Evolutionary conservation across 1,140 invertebrate genomes (phyloP), one percentile per base, ranked within the genome.

Genomic region (Theocolax elegans): DNA sequence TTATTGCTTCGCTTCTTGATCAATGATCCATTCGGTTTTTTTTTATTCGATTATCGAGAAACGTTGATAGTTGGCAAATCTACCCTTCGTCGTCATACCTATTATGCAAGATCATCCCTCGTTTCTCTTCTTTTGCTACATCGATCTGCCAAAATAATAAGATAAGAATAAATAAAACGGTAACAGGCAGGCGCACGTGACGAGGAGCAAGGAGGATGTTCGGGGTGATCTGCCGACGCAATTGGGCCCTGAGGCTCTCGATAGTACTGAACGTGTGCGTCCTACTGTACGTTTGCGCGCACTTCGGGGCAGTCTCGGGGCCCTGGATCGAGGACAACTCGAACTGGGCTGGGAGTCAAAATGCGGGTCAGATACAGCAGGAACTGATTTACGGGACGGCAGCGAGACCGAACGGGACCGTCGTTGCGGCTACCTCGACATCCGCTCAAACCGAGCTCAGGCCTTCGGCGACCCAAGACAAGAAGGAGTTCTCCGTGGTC

Each of bases 211-310:
- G 51, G 6, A 56, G 53, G 35, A 79, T 77, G 78, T 75, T 79
- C 54, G 73, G 76, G 31, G 68, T 87, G 83, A 83, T 87, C 69
- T 82, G 88, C 67, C 88, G 91, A 71, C 88, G 91, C 72, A 92
- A 92, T 81, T 91, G 91, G 88, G 85, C 91, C 80, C 88, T 93
- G 76, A 87, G 91, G 73, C 89, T 92, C 79, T 92, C 91, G 81
- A 90, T 93, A 75, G 88, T 92, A 53, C 88, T 92, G 58, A 93
- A 92, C 77, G 87, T 92, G 53, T 90, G 88, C 72, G 91, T 92
- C 42, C 81, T 93, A 27, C 80, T 92, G 56, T 93, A 92, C 81
- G 87, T 91, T n/a, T 89, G 88, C 72, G 87, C 87, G 58, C 88
- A 90, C 74, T 80, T 87, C 64, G 81, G 84, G 21, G 78, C 83